Evolutionary conservation across 2,888 invertebrate genomes (phyloP), one percentile per base, ranked within the genome.

Genomic region (Apocheima hispidaria): DNA sequence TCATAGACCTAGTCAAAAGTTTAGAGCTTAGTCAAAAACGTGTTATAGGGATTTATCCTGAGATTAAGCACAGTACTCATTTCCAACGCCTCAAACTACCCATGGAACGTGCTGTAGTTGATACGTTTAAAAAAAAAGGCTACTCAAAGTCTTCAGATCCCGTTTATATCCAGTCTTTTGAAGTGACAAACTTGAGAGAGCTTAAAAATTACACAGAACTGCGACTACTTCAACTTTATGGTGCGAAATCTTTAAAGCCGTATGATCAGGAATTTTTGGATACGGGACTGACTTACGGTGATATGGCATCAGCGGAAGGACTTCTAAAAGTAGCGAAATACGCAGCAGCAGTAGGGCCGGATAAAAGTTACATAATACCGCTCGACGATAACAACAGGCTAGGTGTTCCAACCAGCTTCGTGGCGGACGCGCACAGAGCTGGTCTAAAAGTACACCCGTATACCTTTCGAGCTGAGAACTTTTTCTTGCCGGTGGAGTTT

Each of bases 101-200:
- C 0, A 82, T 91, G 83, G 90, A 91, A 65, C 70, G 70, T 20
- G 71, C 77, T 4, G 66, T 89, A 3, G 86, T 90, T 0, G 83
- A 89, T 18, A 79, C 79, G 1, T 78, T 91, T 23, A 84, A 84
- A 46, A 77, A 58, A 12, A 90, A 90, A 52, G 88, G 88, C 0
- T 92, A 90, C 55, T 63, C 55, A 5, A 81, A 75, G n/a, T 63
- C 67, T 6, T 60, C 77, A 1, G 82, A 84, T 43, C 88, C 88
- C 2, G 82, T 87, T 20, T 90, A 86, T 49, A 91, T 92, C 33
- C 91, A 92, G 66, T 92, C 91, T 1, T 90, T 92, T 63, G 90
- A 92, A 79, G 74, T 90, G 1, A 83, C 68, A 43, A 90, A 90
- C 71, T 79, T 91, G 43, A 87, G 86, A 66, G 79, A 84, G 60